Percentiles rank a stretch among this genome's conserved stretches.
These are phyloP conservation scores for Hydriomena furcata DNA, from an alignment of 2,888 invertebrate species.

Conservation along the genomic window DNA sequence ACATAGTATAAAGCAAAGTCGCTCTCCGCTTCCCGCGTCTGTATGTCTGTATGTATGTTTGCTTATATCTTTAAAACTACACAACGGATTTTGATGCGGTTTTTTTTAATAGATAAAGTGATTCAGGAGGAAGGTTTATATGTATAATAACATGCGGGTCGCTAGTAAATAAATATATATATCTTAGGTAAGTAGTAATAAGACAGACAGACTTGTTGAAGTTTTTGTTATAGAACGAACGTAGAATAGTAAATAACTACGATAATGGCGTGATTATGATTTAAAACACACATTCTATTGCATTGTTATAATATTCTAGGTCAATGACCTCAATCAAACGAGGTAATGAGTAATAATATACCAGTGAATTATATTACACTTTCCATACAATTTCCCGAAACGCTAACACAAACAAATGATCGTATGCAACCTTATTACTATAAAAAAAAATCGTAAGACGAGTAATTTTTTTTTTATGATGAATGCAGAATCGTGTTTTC, in stretches of 20 bases:
- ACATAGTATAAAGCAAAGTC: no score
- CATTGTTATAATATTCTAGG: conserved; percentile 15
- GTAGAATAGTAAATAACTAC: not conserved
- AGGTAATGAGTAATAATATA: conserved; percentile 5
- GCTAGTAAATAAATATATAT: no score
- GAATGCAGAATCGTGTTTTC: no score
- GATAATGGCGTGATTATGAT: not conserved
- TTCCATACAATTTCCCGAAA: conserved; percentile 20
- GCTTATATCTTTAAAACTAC: no score
- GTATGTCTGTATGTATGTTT: no score
- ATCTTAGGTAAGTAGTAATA: no score
- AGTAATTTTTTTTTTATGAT: no score
- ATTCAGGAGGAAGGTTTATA: no score
- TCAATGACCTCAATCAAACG: conserved; percentile 17
- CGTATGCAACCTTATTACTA: conserved; percentile 16
- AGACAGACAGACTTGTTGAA: not conserved
- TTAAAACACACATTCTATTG: conserved; percentile 1
- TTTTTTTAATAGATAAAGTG: no score
- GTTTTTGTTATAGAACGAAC: not conserved
- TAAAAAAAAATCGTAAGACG: conserved; percentile 18
- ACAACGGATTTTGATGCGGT: no score
- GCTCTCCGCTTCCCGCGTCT: no score
- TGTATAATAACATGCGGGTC: no score
- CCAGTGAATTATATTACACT: conserved; percentile 13
- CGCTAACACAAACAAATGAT: conserved; percentile 3